Evolutionary conservation across 2,113 vertebrate species (phyloP), one percentile per base, ranked within the genome.

Genomic region (Cynocephalus volans): DNA sequence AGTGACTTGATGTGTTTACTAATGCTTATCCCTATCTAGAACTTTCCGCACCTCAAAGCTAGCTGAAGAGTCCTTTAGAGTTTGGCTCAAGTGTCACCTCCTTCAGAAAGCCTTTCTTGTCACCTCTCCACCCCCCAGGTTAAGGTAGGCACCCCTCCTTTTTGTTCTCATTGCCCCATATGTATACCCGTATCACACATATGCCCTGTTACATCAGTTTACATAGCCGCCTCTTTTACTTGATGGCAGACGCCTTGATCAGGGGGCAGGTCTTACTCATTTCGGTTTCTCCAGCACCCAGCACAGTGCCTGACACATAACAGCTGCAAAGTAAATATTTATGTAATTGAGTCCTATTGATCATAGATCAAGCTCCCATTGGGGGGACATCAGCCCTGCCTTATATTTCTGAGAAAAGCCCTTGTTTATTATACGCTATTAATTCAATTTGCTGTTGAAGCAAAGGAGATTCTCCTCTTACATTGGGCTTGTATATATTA

Each of bases 261-360:
- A 2, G 26, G 87, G 26, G 79, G 93, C 88, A 94, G 88, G 69
- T 64, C 88, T 97, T 80, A 90, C 90, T 98, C 96, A 96, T 93
- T 94, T 86, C 54, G 56, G 48, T 82, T 79, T 81, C 77, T 70
- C 41, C 41, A 91, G 90, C 85, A 48, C 89, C 81, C 77, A 82
- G 77, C 90, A 45, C 72, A 69, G 72, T 92, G 90, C 93, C 92
- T 76, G 62, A 24, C 88, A 75, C 64, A 23, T 77, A 86, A 36
- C 79, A 96, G 95, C 64, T 79, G 95, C 91, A 87, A 33, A 82
- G 77, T 73, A 89, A 87, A 94, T 97, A 90, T 94, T 97, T 96
- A 52, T 87, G 88, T 79, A 92, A 54, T 62, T 69, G 90, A 95
- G 92, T 96, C 87, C 91, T 94, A 85, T 89, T 93, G 96, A 96